Conservation (phyloP, 2,113 vertebrate species). For the Spea bombifrons region DNA sequence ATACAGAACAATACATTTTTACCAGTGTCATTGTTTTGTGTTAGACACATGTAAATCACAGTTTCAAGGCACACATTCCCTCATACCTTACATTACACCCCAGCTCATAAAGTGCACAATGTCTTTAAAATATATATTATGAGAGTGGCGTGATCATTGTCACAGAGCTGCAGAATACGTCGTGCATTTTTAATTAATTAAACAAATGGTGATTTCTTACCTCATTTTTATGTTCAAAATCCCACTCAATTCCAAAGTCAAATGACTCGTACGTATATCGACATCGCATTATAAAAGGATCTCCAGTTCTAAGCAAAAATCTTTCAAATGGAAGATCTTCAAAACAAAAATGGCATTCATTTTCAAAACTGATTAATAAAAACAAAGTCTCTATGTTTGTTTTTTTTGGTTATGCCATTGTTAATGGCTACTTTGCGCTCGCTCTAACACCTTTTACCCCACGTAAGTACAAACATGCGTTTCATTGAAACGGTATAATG, state of each 20-base stretch:
- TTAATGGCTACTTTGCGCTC: no score
- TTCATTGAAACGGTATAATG: no score
- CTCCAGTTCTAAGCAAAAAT: constrained; percentile 65
- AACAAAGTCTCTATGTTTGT: background rate
- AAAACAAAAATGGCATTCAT: constrained; percentile 41
- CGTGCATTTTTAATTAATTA: no score
- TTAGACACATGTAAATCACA: background rate
- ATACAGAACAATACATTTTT: background rate
- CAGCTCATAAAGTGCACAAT: no score
- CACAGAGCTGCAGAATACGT: no score
- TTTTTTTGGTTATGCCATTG: background rate
- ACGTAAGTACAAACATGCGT: no score
- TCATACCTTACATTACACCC: no score
- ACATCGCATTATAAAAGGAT: constrained; percentile 70
- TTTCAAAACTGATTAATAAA: background rate
- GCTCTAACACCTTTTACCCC: no score
- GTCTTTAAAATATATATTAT: no score
- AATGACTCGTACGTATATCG: constrained; percentile 57
- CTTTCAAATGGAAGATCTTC: constrained; percentile 64
- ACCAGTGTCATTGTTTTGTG: background rate
- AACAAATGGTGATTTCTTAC: constrained; percentile 53
- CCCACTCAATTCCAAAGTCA: constrained; percentile 55
- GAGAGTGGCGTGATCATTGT: no score
- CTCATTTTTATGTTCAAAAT: constrained; percentile 57
- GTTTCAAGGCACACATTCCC: no score